phyloP scores from a whole-genome alignment of 2,888 invertebrate genomes.

The Charanyca ferruginea region DNA sequence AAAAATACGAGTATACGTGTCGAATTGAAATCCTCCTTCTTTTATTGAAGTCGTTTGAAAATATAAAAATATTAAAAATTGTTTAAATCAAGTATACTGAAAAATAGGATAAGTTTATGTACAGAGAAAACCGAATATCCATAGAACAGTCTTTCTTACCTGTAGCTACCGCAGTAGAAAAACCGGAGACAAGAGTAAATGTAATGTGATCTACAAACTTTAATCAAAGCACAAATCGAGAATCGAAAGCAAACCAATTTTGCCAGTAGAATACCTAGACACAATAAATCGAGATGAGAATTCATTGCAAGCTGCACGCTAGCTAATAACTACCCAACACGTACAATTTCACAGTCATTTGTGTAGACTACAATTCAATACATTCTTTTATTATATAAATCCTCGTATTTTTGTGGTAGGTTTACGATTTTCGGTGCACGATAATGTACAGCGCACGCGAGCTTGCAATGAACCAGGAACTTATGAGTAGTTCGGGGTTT shows the following conservation, averaged over 20 bases:
- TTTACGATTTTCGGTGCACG: constrained; percentile 55
- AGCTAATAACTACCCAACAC: constrained; percentile 43
- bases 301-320: constrained; percentile 38
- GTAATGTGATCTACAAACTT: constrained; percentile 18
- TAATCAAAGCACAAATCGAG: constrained; percentile 28
- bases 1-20: no score
- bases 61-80: no score
- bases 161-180: background rate
- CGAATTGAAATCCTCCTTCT: no score
- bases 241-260: constrained; percentile 34
- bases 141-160: background rate
- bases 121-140: background rate
- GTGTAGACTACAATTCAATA: constrained; percentile 48
- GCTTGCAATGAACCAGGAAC: constrained; percentile 52
- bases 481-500: constrained; percentile 53
- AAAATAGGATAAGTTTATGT: no score
- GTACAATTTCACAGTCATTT: constrained; percentile 52
- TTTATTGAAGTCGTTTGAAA: no score
- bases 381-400: constrained; percentile 52
- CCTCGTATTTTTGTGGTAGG: constrained; percentile 50
- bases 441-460: constrained; percentile 56
- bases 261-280: background rate
- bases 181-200: background rate
- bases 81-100: no score
- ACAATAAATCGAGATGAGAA: constrained; percentile 19